Evolutionary conservation across 2,113 vertebrate species (phyloP), one percentile per base, ranked within the genome.

Genomic region (Ciconia boyciana): DNA sequence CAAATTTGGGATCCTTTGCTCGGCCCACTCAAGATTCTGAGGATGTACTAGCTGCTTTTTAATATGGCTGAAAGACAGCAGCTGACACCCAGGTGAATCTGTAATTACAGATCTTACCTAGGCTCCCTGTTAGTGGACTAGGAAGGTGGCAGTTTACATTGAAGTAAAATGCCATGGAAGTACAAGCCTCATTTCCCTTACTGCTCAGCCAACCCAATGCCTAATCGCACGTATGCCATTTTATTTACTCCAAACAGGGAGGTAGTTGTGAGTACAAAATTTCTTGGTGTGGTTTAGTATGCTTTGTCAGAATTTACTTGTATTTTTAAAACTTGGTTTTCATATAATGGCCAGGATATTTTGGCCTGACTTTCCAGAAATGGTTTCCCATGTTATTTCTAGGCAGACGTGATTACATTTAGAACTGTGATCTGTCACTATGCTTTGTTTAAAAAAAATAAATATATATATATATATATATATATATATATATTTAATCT

Each of bases 401-500:
- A 80, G 65, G 49, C 44, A 81, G 57, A 28, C 32, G 6, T 16
- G 52, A 76, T 79, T 91, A 31, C 29, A 3, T 90, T 61, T 81
- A 83, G 44, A 82, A 7, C 46, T 89, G 31, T 65, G 21, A 65
- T 87, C 69, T 92, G 48, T 70, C 12, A 22, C 22, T 82, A 2
- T 76, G 54, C 34, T 89, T 71, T 85, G 77, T 75, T 82, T 29
- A 5, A 89, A 91, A 66, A 54, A 83, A 68, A 11, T 36, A 36
- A n/a, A n/a, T n/a, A n/a, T n/a, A n/a, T n/a, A n/a, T n/a, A n/a
- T n/a, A n/a, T n/a, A n/a, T n/a, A n/a, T n/a, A n/a, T n/a, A n/a
- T n/a, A n/a, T n/a, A n/a, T n/a, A n/a, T n/a, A 78, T 55, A 36
- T 55, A 39, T 87, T 77, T 77, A 36, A 57, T 97, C 41, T 90